Percentiles rank a stretch among this genome's conserved stretches.
Evolutionary conservation across 2,888 invertebrate genomes (phyloP).

Genomic region (Galerucella calmariensis): DNA sequence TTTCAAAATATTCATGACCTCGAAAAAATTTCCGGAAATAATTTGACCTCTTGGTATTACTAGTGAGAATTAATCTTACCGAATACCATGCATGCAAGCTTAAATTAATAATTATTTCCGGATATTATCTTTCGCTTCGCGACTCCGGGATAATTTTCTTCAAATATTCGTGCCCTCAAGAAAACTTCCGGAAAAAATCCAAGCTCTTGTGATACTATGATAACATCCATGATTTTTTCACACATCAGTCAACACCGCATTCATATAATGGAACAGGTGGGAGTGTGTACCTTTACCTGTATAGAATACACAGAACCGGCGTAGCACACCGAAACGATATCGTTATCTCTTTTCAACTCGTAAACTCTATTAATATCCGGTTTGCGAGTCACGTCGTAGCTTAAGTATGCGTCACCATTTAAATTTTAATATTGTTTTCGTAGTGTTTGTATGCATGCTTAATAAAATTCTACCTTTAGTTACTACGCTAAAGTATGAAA

Average conservation of each 20-base stretch:
- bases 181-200: too few relatives aligned
- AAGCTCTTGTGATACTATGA: too few relatives aligned
- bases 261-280: conserved; percentile 24
- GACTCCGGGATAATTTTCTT: too few relatives aligned
- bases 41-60: too few relatives aligned
- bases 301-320: conserved; percentile 18
- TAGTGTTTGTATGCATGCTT: conserved; percentile 31
- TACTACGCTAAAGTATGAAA: conserved; percentile 7
- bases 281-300: conserved; percentile 28
- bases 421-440: conserved; percentile 37
- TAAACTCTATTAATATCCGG: conserved; percentile 21
- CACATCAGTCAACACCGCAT: conserved; percentile 9
- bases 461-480: conserved; percentile 16
- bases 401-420: conserved; percentile 25
- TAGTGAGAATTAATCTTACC: too few relatives aligned
- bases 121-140: too few relatives aligned
- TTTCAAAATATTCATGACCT: too few relatives aligned
- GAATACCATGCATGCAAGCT: too few relatives aligned
- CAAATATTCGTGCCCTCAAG: too few relatives aligned
- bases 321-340: conserved; percentile 16
- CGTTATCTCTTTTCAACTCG: conserved; percentile 29
- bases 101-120: too few relatives aligned
- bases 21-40: too few relatives aligned
- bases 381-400: conserved; percentile 26
- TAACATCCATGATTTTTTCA: background rate